These are phyloP conservation scores for Loriculus beryllinus DNA, from an alignment of 2,797 vertebrate species.

Conservation along the genomic window DNA sequence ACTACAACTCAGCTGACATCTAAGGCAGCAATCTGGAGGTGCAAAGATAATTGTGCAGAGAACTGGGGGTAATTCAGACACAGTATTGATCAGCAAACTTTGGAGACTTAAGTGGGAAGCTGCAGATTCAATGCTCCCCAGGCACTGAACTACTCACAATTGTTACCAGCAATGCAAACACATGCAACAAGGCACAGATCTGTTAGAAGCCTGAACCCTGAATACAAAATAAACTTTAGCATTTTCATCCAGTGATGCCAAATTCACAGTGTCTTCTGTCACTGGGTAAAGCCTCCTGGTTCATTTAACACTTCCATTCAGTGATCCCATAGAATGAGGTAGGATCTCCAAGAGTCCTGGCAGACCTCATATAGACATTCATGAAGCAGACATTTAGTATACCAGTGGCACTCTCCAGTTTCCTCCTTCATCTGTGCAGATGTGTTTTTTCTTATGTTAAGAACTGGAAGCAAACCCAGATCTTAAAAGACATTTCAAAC, in stretches of 20 bases:
- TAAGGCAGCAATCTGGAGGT: background rate
- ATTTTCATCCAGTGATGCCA: background rate
- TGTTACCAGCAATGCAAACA: fast-evolving
- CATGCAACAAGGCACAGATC: background rate
- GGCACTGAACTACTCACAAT: background rate
- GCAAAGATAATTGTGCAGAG: background rate
- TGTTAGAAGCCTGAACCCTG: background rate
- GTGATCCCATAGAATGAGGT: background rate
- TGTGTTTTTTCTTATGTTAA: background rate
- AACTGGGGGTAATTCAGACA: background rate
- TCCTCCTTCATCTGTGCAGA: background rate
- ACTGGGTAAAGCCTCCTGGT: background rate
- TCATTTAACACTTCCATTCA: background rate
- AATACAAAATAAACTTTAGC: background rate
- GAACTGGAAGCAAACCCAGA: background rate
- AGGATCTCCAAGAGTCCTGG: background rate
- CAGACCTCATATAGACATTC: background rate
- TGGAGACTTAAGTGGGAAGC: background rate
- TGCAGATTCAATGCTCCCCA: background rate
- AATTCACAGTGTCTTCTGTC: background rate
- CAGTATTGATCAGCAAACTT: background rate
- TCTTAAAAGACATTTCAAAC: background rate
- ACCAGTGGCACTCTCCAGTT: background rate
- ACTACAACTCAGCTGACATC: background rate
- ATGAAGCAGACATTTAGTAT: background rate